Conservation (phyloP, 2,797 vertebrate genomes). For the Meda fulgida region DNA sequence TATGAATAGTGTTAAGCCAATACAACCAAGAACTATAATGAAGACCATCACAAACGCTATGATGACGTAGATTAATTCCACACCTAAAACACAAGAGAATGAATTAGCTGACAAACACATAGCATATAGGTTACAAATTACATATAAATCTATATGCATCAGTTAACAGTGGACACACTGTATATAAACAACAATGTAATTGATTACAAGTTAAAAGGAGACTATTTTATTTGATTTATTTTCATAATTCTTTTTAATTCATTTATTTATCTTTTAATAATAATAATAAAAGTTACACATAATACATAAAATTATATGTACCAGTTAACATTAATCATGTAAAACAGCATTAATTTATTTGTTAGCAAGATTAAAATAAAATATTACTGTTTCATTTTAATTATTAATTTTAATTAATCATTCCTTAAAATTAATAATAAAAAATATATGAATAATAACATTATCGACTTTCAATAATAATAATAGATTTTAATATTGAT, state of each 20-base stretch:
- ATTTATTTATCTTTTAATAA: not conserved
- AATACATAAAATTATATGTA: not conserved
- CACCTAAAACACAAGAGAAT: constrained; percentile 69
- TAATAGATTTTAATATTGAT: not conserved
- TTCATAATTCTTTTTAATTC: no score
- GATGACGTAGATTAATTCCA: constrained; percentile 79
- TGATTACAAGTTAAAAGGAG: not conserved
- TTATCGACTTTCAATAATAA: not conserved
- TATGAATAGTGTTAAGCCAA: constrained; percentile 73
- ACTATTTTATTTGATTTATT: not conserved
- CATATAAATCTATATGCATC: not conserved
- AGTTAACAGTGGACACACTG: not conserved
- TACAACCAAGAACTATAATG: constrained; percentile 69
- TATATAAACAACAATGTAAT: not conserved
- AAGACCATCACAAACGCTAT: constrained; percentile 74
- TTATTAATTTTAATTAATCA: not conserved
- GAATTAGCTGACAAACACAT: not conserved
- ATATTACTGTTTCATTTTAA: not conserved
- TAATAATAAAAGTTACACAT: not conserved
- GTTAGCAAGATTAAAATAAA: not conserved
- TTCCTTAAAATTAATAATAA: not conserved
- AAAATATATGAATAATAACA: not conserved
- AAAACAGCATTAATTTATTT: not conserved
- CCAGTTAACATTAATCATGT: not conserved
- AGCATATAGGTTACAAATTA: not conserved